Base-by-base conservation (phyloP, 2,113 vertebrate genomes). In the Syngnathoides biaculeatus region DNA sequence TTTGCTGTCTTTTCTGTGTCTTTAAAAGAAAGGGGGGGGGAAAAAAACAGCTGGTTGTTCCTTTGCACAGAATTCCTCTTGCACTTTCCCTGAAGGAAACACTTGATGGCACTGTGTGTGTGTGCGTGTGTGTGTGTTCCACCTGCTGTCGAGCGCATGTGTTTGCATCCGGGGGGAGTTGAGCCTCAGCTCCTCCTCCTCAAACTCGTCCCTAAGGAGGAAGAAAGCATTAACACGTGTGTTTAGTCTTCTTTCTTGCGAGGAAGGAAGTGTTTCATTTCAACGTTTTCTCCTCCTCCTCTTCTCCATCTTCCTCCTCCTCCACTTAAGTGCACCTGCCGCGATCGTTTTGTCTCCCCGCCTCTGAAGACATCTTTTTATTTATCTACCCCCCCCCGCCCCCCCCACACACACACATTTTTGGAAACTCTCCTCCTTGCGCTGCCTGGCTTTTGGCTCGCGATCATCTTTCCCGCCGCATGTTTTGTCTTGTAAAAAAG, bases 271-370 rank as follows among this genome's bases (percentile, higher is more conserved):
- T 70, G 50, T 84, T 82, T 83, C 24, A 81, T 78, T 70, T 56
- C 40, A 72, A 78, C 68, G 65, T 75, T 73, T 43, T 22, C 19
- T 43, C 55, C 55, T 57, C 53, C 58, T 61, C 40, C 22, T 62
- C 60, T 1, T 14, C 72, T 68, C 64, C 38, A 55, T 42, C 74
- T 63, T 42, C 74, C 17, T 68, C 72, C 70, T 68, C 38, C 67
- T 57, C 55, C 72, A 71, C 72, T 80, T 79, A 65, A 53, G 59
- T 68, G 56, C 72, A 69, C 80, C 82, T 68, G 79, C 82, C 80
- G 80, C 75, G 75, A 85, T 77, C 69, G 39, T 85, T 83, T 83
- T 67, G 72, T 73, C 61, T 80, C 68, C 62, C 47, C 75, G 75
- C 84, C 40, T 77, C 80, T 0, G 59, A 83, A 67, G 74, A 83